Evolutionary conservation across 1,140 invertebrate species (phyloP).

Genomic region (Megalonaias nervosa): DNA sequence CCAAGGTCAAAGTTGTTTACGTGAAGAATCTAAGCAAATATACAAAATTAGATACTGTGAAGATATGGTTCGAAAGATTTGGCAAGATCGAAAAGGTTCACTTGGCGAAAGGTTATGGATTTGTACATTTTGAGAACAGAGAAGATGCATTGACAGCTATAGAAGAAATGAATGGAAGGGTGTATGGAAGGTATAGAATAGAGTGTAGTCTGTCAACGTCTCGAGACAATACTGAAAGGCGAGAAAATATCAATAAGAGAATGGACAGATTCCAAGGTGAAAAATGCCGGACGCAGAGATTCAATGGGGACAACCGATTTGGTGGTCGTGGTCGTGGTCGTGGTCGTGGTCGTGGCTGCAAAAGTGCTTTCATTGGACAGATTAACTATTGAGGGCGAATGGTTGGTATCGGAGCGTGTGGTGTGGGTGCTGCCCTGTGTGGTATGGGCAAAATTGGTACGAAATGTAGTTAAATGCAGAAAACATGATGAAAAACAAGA

Average conservation of each 20-base stretch:
- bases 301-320: constrained; percentile 1
- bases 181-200: too few relatives aligned
- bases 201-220: too few relatives aligned
- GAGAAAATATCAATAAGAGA: neutral
- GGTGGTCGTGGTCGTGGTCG: too few relatives aligned
- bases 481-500: too few relatives aligned
- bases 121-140: constrained; percentile 71
- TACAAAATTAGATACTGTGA: constrained; percentile 71
- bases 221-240: too few relatives aligned
- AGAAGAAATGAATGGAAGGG: too few relatives aligned
- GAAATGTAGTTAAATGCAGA: too few relatives aligned
- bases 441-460: too few relatives aligned
- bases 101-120: constrained; percentile 72
- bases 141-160: too few relatives aligned
- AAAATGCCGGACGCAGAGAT: neutral
- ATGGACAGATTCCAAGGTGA: neutral
- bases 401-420: neutral
- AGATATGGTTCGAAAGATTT: constrained; percentile 59
- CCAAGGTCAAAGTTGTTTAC: constrained; percentile 75
- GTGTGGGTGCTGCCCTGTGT: neutral
- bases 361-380: neutral
- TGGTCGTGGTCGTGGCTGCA: neutral
- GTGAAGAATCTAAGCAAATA: constrained; percentile 73
- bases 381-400: neutral
- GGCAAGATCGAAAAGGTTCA: constrained; percentile 70